Conservation (phyloP, 2,888 invertebrate species). For the Eristalinus aeneus region DNA sequence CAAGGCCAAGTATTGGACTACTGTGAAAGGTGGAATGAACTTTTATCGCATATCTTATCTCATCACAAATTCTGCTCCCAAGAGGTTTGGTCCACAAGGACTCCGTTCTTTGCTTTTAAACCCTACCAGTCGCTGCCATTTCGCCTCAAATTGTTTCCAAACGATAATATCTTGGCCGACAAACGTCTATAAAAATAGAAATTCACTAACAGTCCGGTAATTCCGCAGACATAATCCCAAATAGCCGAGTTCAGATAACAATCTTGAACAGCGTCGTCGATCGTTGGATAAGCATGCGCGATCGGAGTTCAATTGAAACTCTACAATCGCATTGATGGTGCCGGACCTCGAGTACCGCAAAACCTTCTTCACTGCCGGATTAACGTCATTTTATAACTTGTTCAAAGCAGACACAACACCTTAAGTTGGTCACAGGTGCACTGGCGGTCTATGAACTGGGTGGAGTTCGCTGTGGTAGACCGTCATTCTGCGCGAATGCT, state of each 20-base stretch:
- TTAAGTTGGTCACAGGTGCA: constrained; percentile 30
- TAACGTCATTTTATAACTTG: constrained; percentile 13
- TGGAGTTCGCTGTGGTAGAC: neutral
- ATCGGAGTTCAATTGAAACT: constrained; percentile 21
- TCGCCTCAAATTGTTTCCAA: neutral
- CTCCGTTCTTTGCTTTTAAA: neutral
- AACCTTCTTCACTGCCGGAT: constrained; percentile 1
- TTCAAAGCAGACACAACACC: constrained; percentile 16
- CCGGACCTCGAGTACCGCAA: constrained; percentile 10
- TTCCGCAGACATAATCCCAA: neutral
- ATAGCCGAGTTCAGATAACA: neutral
- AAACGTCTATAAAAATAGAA: neutral
- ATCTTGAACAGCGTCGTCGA: constrained; percentile 1
- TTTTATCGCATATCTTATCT: neutral
- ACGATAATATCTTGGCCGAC: neutral
- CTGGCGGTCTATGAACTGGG: constrained; percentile 30
- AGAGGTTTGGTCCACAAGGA: neutral
- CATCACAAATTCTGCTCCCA: neutral
- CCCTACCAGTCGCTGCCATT: neutral
- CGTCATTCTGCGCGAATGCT: neutral
- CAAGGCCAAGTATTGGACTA: neutral
- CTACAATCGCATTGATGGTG: constrained; percentile 23
- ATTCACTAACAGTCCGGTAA: neutral
- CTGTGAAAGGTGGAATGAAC: neutral
- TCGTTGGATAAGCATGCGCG: neutral